A percentile compares a stretch with the other conserved stretches of the same genome.
phyloP scores from a whole-genome alignment of 2,888 invertebrate species.

The Oeneis ivallda region DNA sequence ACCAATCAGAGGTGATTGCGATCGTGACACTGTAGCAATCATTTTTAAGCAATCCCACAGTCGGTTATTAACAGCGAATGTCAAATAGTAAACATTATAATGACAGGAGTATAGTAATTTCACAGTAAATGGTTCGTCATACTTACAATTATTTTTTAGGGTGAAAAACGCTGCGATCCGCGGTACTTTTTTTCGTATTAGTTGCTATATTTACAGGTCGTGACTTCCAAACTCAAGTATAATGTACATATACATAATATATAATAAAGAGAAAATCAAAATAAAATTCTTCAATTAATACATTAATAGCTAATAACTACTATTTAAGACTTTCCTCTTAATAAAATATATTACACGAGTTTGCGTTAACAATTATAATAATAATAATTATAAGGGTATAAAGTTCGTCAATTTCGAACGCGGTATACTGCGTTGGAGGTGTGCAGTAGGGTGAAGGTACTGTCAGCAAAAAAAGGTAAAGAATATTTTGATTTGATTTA shows the following conservation, averaged over 20 bases:
- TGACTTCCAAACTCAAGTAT: slow-evolving; percentile 78
- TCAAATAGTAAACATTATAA: neutral
- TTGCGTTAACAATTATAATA: slow-evolving; percentile 72
- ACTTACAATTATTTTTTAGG: neutral
- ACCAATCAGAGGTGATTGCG: too few species aligned
- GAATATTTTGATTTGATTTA: neutral
- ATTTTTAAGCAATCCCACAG: too few species aligned
- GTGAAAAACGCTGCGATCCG: slow-evolving; percentile 69
- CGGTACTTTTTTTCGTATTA: slow-evolving; percentile 54
- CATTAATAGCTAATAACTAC: slow-evolving; percentile 79
- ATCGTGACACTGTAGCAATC: too few species aligned
- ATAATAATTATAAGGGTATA: slow-evolving; percentile 43
- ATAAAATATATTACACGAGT: slow-evolving; percentile 80
- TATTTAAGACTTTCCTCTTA: slow-evolving; percentile 80
- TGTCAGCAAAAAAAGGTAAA: neutral
- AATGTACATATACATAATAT: slow-evolving; percentile 74
- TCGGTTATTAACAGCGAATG: neutral
- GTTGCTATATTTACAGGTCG: slow-evolving; percentile 78
- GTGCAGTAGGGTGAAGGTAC: neutral
- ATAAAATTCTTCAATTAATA: slow-evolving; percentile 80
- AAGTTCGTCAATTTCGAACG: slow-evolving; percentile 19
- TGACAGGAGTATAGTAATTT: slow-evolving; percentile 36
- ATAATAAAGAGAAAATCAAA: slow-evolving; percentile 80
- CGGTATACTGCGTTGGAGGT: slow-evolving; percentile 1
- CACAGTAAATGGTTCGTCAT: slow-evolving; percentile 39